These are phyloP conservation scores for Eriocheir sinensis DNA, from an alignment of 1,140 invertebrate genomes.

Conservation along the genomic window DNA sequence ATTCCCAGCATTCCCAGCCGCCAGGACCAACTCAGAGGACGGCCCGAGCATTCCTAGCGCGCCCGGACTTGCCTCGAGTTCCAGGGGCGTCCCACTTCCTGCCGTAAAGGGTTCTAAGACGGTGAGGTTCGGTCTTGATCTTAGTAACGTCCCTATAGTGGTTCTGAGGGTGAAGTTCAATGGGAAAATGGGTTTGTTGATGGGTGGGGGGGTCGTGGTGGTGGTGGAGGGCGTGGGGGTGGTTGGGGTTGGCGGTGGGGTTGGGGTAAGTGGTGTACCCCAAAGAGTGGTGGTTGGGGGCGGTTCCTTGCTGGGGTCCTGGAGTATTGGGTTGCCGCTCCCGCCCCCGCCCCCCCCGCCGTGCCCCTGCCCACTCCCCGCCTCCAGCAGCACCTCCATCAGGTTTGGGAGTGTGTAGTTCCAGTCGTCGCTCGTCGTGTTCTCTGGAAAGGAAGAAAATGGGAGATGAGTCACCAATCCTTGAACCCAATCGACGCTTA, in stretches of 20 bases:
- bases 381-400: conserved; percentile 51
- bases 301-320: conserved; percentile 59
- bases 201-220: conserved; percentile 62
- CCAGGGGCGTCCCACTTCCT: neutral
- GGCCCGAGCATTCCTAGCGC: neutral
- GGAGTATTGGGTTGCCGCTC: conserved; percentile 46
- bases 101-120: conserved; percentile 52
- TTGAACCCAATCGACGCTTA: too few relatives aligned
- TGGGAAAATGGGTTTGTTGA: conserved; percentile 67
- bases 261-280: neutral
- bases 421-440: conserved; percentile 67
- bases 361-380: conserved; percentile 17
- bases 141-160: conserved; percentile 46
- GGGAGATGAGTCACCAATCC: neutral
- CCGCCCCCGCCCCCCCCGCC: neutral
- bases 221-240: conserved; percentile 41
- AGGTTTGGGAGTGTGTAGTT: conserved; percentile 67
- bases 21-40: conserved; percentile 30
- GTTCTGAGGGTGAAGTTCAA: conserved; percentile 62
- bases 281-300: conserved; percentile 50
- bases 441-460: conserved; percentile 32
- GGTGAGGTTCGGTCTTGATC: neutral
- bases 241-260: conserved; percentile 27
- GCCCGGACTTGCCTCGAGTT: neutral
- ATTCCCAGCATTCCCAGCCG: conserved; percentile 53